phyloP scores from a whole-genome alignment of 2,888 invertebrate species.

The Andrena marginata region DNA sequence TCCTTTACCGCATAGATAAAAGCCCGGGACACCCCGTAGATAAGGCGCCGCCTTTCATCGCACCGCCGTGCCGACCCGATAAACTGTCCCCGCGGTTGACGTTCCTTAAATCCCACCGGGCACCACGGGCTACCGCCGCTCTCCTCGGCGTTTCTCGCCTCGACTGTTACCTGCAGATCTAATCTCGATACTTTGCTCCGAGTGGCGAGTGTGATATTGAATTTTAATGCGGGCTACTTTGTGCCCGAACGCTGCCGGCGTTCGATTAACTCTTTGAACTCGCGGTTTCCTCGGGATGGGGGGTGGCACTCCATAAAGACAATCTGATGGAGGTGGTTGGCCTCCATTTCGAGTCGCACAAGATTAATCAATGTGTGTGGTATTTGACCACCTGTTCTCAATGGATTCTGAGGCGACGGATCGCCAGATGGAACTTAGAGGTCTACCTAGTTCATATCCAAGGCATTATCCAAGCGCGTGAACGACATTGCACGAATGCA shows the following conservation, averaged over 20 bases:
- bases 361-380: not conserved
- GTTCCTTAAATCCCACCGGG: constrained; percentile 72
- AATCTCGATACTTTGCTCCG: constrained; percentile 63
- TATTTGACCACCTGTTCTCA: too few species aligned
- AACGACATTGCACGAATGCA: constrained; percentile 4
- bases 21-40: constrained; percentile 77
- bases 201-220: constrained; percentile 61
- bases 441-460: too few species aligned
- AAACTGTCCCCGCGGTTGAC: constrained; percentile 77
- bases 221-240: constrained; percentile 61
- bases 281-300: not conserved
- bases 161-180: constrained; percentile 59
- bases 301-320: not conserved
- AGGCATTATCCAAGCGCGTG: not conserved
- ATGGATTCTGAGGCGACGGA: too few species aligned
- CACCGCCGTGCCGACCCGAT: constrained; percentile 76
- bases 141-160: constrained; percentile 66
- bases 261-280: constrained; percentile 44
- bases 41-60: constrained; percentile 82
- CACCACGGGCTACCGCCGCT: constrained; percentile 68
- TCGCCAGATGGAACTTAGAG: too few species aligned
- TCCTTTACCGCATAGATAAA: constrained; percentile 83
- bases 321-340: not conserved
- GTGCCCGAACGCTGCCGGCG: constrained; percentile 18
- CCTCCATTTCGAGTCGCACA: not conserved